Conservation (phyloP, 35 echinoderm and acorn worm species). For the Anneissia japonica region DNA sequence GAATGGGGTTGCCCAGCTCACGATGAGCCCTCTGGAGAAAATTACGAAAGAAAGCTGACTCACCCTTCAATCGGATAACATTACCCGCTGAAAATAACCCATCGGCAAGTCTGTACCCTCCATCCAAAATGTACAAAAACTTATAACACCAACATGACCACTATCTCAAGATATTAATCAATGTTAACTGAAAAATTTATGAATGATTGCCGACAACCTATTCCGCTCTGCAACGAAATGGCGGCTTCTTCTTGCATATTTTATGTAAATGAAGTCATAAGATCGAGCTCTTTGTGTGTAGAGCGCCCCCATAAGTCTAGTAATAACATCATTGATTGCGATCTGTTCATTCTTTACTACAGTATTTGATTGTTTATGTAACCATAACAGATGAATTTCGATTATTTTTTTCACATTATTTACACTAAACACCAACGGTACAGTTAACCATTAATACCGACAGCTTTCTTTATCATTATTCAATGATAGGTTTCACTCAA, state of each 20-base stretch:
- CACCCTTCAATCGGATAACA: background rate
- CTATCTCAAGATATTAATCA: background rate
- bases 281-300: background rate
- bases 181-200: background rate
- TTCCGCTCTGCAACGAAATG: background rate
- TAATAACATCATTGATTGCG: no score
- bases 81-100: background rate
- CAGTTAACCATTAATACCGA: no score
- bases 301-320: background rate
- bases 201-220: background rate
- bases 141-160: background rate
- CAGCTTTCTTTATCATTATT: no score
- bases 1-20: background rate
- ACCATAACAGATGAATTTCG: no score
- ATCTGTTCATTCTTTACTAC: no score
- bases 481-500: no score
- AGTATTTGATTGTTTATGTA: no score
- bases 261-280: background rate
- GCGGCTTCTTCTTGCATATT: conserved; percentile 1
- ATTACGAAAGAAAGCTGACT: background rate
- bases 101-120: background rate
- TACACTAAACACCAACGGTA: no score
- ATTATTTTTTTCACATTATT: no score
- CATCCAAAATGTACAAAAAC: background rate
- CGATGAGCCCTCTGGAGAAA: background rate